These are phyloP conservation scores for Rhagonycha fulva DNA, from an alignment of 2,888 invertebrate species.

Conservation along the genomic window DNA sequence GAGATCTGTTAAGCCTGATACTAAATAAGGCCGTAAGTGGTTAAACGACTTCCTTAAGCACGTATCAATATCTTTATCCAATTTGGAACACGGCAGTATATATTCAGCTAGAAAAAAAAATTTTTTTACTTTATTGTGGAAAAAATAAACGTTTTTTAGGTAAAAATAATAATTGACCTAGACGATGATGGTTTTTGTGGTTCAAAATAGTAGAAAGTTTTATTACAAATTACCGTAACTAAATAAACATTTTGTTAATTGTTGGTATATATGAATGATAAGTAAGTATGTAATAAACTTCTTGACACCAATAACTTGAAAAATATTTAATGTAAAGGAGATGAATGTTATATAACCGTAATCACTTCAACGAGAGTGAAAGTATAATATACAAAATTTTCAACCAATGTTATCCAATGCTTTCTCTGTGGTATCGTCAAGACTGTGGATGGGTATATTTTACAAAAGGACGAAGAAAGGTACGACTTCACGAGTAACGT, in stretches of 20 bases:
- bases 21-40: conserved; percentile 72
- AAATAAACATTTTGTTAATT: background rate
- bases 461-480: conserved; percentile 7
- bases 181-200: background rate
- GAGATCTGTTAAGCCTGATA: conserved; percentile 71
- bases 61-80: conserved; percentile 66
- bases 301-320: background rate
- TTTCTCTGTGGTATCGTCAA: background rate
- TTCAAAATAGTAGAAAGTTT: background rate
- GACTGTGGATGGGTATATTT: background rate
- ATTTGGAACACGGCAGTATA: conserved; percentile 70
- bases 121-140: background rate
- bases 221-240: background rate
- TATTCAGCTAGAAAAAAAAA: conserved; percentile 65
- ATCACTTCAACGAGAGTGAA: conserved; percentile 20
- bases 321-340: background rate
- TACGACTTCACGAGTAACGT: background rate
- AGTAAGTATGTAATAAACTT: background rate
- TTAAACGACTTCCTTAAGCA: conserved; percentile 74
- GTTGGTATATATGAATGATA: background rate
- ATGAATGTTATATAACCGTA: conserved; percentile 5
- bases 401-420: background rate
- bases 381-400: conserved; percentile 11
- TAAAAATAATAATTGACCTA: background rate
- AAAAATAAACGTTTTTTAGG: background rate